A percentile compares a stretch with the other conserved stretches of the same genome.
These are phyloP conservation scores for Eupeodes corollae DNA, from an alignment of 1,140 invertebrate species.

Conservation along the genomic window DNA sequence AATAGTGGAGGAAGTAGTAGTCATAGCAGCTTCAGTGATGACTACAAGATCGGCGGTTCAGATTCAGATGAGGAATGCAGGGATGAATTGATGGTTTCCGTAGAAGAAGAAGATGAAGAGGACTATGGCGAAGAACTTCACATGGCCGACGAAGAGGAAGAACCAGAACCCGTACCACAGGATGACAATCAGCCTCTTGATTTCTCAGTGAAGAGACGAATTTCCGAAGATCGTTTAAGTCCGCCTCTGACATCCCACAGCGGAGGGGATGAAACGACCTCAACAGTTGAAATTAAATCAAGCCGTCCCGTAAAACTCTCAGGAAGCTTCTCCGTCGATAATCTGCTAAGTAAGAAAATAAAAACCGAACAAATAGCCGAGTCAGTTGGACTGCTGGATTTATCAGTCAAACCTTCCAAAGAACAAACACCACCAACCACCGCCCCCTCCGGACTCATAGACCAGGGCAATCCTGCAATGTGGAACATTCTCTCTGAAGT, in stretches of 20 bases:
- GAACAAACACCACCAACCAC: background rate
- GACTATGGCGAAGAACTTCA: background rate
- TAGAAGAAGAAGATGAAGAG: slow-evolving; percentile 1
- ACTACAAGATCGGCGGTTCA: slow-evolving; percentile 11
- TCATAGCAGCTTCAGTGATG: slow-evolving; percentile 2
- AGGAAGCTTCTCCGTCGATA: slow-evolving; percentile 26
- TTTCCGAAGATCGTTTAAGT: slow-evolving; percentile 2
- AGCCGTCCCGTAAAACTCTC: background rate
- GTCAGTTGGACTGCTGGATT: background rate
- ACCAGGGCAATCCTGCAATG: slow-evolving; percentile 7
- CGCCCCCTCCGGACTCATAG: slow-evolving; percentile 4
- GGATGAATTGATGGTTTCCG: slow-evolving; percentile 7
- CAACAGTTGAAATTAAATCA: background rate
- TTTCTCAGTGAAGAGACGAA: slow-evolving; percentile 29
- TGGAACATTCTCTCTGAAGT: slow-evolving; percentile 34
- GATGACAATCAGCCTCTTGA: slow-evolving; percentile 22
- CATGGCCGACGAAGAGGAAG: slow-evolving; percentile 1
- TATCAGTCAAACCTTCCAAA: background rate
- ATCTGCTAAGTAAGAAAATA: slow-evolving; percentile 24
- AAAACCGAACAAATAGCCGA: slow-evolving; percentile 14
- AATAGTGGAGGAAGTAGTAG: too few relatives aligned
- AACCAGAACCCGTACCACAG: background rate
- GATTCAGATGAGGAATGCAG: slow-evolving; percentile 14
- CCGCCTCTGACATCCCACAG: slow-evolving; percentile 1
- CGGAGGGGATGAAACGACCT: background rate